These are phyloP conservation scores for Diogma glabrata DNA, from an alignment of 2,888 invertebrate genomes.

Conservation along the genomic window DNA sequence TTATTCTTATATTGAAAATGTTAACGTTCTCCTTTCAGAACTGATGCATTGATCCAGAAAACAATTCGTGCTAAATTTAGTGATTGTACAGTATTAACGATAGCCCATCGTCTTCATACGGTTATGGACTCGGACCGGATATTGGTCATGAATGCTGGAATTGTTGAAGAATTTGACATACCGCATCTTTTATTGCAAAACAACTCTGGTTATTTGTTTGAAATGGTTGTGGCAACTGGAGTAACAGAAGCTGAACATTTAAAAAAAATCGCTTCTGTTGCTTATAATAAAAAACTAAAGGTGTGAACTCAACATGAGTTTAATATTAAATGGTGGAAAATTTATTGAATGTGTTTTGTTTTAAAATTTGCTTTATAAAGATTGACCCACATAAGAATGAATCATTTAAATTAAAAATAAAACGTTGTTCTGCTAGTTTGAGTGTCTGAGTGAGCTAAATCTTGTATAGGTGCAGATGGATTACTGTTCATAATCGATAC, in stretches of 20 bases:
- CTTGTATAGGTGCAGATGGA: too few relatives aligned
- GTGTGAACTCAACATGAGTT: too few relatives aligned
- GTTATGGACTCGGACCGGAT: constrained; percentile 7
- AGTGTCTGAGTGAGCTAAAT: too few relatives aligned
- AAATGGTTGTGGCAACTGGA: constrained; percentile 62
- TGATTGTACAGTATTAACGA: constrained; percentile 6
- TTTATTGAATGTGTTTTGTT: too few relatives aligned
- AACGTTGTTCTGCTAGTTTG: too few relatives aligned
- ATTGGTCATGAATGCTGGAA: constrained; percentile 68
- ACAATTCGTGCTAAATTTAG: constrained; percentile 4
- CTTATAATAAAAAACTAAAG: constrained; percentile 10
- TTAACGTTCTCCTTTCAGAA: constrained; percentile 37
- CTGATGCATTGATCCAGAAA: constrained; percentile 4
- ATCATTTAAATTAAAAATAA: too few relatives aligned
- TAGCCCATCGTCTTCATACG: constrained; percentile 1
- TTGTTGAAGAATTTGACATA: constrained; percentile 47
- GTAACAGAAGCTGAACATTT: constrained; percentile 24
- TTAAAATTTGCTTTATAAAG: too few relatives aligned
- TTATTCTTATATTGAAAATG: constrained; percentile 29
- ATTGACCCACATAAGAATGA: too few relatives aligned
- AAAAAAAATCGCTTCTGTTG: neutral
- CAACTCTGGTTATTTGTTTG: constrained; percentile 46
- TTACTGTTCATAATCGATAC: too few relatives aligned
- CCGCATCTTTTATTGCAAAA: constrained; percentile 29
- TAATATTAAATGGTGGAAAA: too few relatives aligned